These are phyloP conservation scores for Pectinophora gossypiella DNA, from an alignment of 1,140 invertebrate genomes.

Conservation along the genomic window DNA sequence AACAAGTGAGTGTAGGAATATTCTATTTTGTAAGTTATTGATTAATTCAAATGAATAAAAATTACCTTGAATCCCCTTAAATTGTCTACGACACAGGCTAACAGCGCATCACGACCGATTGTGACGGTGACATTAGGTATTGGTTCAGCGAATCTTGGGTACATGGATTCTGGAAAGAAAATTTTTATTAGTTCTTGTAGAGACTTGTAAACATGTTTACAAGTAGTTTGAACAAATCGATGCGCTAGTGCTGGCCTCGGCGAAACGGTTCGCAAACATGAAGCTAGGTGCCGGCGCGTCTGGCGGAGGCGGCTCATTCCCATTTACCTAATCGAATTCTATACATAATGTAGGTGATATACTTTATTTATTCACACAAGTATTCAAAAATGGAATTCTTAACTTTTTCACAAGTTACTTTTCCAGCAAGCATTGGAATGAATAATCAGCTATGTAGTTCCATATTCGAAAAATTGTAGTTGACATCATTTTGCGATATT, in stretches of 20 bases:
- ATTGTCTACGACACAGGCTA: conserved; percentile 95
- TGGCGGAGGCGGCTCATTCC: conserved; percentile 7
- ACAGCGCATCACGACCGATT: conserved; percentile 89
- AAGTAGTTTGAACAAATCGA: conserved; percentile 21
- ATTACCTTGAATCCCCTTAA: conserved; percentile 91
- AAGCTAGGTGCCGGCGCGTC: conserved; percentile 45
- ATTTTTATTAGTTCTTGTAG: conserved; percentile 1
- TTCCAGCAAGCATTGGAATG: too few relatives aligned
- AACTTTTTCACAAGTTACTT: not conserved
- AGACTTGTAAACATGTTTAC: conserved; percentile 38
- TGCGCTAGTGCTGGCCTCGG: not conserved
- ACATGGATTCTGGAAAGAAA: conserved; percentile 72
- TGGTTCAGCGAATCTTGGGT: conserved; percentile 91
- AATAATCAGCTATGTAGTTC: too few relatives aligned
- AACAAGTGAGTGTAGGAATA: too few relatives aligned
- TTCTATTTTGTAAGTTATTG: too few relatives aligned
- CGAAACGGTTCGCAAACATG: conserved; percentile 22
- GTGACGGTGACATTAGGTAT: conserved; percentile 96
- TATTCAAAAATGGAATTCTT: too few relatives aligned
- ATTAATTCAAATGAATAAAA: not conserved
- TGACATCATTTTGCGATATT: too few relatives aligned
- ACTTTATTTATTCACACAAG: too few relatives aligned
- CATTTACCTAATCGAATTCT: conserved; percentile 2
- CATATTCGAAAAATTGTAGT: too few relatives aligned
- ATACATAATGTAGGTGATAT: too few relatives aligned